phyloP scores from a whole-genome alignment of 1,140 invertebrate genomes.

The Stenopsyche tienmushanensis region DNA sequence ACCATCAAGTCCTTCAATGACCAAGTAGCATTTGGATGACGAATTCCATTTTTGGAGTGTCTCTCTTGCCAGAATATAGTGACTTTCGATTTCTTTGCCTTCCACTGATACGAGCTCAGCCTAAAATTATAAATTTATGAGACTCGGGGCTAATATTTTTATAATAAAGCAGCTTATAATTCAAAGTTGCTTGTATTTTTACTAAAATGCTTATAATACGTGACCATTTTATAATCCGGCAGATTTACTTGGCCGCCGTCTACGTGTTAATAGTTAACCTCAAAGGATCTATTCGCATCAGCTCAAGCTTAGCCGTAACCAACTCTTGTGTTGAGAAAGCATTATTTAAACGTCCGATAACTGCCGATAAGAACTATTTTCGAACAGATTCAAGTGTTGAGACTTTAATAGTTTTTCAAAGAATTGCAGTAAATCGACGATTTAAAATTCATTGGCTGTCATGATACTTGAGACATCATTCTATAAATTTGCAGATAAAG shows the following conservation, averaged over 20 bases:
- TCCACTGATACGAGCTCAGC: conserved; percentile 66
- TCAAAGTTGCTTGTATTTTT: neutral
- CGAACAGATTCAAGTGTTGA: no score
- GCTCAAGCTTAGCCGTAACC: neutral
- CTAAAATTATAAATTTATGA: no score
- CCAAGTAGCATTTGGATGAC: conserved; percentile 63
- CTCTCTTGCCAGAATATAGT: conserved; percentile 66
- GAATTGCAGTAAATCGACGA: no score
- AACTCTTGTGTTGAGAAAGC: neutral
- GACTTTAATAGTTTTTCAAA: no score
- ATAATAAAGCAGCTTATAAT: neutral
- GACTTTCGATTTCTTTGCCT: conserved; percentile 67
- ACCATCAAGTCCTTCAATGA: conserved; percentile 63
- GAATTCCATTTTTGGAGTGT: conserved; percentile 65
- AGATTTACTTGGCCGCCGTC: conserved; percentile 5
- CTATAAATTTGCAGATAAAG: neutral
- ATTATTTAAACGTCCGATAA: no score
- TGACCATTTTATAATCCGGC: conserved; percentile 1
- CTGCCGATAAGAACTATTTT: no score
- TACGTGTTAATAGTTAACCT: conserved; percentile 19
- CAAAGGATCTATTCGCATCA: neutral
- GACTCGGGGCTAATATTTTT: no score
- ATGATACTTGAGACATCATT: no score
- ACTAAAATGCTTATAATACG: neutral
- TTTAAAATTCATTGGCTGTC: no score